These are phyloP conservation scores for Podiceps cristatus DNA, from an alignment of 2,113 vertebrate species.

Conservation along the genomic window DNA sequence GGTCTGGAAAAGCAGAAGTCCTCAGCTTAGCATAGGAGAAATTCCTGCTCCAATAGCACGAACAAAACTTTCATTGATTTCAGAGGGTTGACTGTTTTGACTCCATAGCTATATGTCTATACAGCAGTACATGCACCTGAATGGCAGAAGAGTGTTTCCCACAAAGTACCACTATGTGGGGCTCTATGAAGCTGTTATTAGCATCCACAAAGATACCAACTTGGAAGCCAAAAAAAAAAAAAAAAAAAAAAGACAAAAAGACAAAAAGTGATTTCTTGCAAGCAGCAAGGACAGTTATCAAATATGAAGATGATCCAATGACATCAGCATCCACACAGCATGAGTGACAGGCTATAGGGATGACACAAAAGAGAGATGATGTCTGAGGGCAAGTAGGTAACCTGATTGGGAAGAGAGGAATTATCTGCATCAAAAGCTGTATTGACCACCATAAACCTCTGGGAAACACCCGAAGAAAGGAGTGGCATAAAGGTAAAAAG, in stretches of 20 bases:
- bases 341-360: not conserved
- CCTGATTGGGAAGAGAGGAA: not conserved
- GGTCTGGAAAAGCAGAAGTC: not conserved
- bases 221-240: not conserved
- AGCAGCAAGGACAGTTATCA: not conserved
- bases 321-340: not conserved
- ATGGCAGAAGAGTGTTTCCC: not conserved
- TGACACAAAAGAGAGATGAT: not conserved
- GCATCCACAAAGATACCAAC: not conserved
- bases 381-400: not conserved
- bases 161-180: not conserved
- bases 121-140: rapidly evolving
- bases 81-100: not conserved
- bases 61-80: not conserved
- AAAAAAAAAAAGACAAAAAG: rapidly evolving
- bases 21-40: not conserved
- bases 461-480: not conserved
- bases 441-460: not conserved
- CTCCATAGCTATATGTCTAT: not conserved
- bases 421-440: not conserved
- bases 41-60: not conserved
- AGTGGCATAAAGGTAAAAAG: not conserved
- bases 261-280: not conserved
- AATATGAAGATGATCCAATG: not conserved
- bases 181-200: not conserved